Evolutionary conservation across 2,113 vertebrate species (phyloP).

Genomic region (Sinocyclocheilus rhinocerous): DNA sequence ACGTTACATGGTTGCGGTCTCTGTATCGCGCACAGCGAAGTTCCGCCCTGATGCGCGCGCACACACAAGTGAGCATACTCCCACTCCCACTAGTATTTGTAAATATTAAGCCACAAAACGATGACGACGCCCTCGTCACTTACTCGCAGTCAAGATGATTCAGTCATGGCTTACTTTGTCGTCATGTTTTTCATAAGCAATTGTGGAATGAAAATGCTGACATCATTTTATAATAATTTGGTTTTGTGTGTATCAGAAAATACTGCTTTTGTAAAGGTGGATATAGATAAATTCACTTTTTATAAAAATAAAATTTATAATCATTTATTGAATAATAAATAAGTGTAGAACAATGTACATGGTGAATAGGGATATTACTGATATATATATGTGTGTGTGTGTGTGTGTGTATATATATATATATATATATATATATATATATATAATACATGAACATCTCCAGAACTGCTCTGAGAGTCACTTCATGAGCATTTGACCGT

Average conservation of each 20-base stretch:
- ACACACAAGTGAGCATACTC: too few relatives aligned
- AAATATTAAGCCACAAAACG: too few relatives aligned
- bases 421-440: too few relatives aligned
- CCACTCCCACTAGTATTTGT: too few relatives aligned
- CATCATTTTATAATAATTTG: neutral
- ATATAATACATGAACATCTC: too few relatives aligned
- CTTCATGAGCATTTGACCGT: too few relatives aligned
- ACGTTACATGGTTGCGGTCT: too few relatives aligned
- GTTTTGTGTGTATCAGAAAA: neutral
- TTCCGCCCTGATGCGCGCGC: too few relatives aligned
- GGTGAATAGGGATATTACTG: neutral
- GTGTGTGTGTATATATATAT: too few relatives aligned
- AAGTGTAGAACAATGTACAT: neutral
- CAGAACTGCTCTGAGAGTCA: too few relatives aligned
- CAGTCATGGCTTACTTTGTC: neutral
- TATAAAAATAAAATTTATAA: neutral
- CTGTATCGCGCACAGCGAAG: too few relatives aligned
- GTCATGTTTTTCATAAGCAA: neutral
- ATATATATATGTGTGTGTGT: neutral
- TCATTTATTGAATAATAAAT: neutral
- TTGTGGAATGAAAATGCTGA: conserved; percentile 7
- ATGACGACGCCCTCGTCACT: neutral
- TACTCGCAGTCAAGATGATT: conserved; percentile 1
- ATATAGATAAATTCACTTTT: neutral
- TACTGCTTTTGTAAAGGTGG: neutral